Percentiles rank a stretch among this genome's conserved stretches.
Evolutionary conservation across 2,797 vertebrate genomes (phyloP).

Genomic region (Sus cebifrons): DNA sequence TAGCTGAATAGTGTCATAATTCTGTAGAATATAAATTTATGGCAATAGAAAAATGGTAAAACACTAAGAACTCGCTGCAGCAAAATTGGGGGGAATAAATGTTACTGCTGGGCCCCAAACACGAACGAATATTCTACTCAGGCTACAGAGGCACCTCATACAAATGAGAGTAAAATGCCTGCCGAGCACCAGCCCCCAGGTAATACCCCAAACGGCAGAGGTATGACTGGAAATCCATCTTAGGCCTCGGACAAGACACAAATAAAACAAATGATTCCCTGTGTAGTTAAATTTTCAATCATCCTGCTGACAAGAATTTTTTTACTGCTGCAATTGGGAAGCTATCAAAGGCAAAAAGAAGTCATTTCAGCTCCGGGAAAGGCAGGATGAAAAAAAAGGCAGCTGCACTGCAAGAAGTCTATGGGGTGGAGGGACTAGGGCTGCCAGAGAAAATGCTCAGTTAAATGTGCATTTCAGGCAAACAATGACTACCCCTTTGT

Average conservation of each 20-base stretch:
- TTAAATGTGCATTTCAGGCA: fast-evolving
- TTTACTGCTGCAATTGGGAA: neutral
- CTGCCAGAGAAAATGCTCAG: fast-evolving
- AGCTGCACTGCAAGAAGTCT: neutral
- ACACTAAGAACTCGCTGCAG: neutral
- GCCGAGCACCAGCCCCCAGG: fast-evolving
- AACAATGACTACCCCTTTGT: fast-evolving
- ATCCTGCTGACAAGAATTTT: neutral
- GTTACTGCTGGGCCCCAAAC: neutral
- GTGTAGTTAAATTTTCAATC: neutral
- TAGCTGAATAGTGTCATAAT: neutral
- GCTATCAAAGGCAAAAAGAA: neutral
- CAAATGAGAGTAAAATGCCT: fast-evolving
- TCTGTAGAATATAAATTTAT: neutral
- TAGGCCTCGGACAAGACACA: neutral
- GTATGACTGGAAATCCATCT: fast-evolving
- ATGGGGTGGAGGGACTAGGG: fast-evolving
- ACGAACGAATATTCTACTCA: fast-evolving
- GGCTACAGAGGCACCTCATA: neutral
- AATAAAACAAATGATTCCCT: neutral
- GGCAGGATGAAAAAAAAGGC: neutral
- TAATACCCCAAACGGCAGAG: fast-evolving
- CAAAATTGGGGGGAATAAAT: neutral
- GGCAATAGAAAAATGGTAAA: slow-evolving; percentile 18
- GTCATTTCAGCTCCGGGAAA: neutral